Evolutionary conservation across 2,888 invertebrate species (phyloP).

Genomic region (Cheiracanthium punctorium): DNA sequence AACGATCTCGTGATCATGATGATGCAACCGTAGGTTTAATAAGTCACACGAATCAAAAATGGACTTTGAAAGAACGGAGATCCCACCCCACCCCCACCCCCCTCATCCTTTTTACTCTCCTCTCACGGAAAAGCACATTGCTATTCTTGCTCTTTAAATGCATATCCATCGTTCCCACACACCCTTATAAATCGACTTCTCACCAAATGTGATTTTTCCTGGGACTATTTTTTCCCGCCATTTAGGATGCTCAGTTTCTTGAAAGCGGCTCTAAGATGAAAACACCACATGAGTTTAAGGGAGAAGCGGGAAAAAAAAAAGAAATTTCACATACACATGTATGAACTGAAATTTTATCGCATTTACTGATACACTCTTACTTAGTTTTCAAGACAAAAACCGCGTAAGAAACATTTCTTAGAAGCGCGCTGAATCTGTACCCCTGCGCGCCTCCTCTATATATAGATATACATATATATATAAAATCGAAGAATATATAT

Average conservation of each 20-base stretch:
- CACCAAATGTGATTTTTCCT: background rate
- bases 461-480: conserved; percentile 31
- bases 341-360: conserved; percentile 64
- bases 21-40: no score
- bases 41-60: no score
- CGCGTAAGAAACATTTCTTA: conserved; percentile 37
- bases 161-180: background rate
- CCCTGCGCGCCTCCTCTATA: conserved; percentile 31
- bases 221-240: background rate
- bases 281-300: conserved; percentile 35
- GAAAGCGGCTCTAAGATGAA: background rate
- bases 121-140: no score
- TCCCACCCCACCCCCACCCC: no score
- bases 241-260: conserved; percentile 4
- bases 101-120: no score
- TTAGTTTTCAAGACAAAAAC: conserved; percentile 48
- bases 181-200: background rate
- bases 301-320: no score
- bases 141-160: background rate
- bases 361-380: conserved; percentile 46
- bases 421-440: conserved; percentile 38
- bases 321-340: conserved; percentile 21
- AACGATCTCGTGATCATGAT: no score
- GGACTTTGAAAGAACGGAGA: no score
- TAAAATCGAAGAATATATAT: conserved; percentile 53